Evolutionary conservation across 2,797 vertebrate genomes (phyloP), one percentile per base, ranked within the genome.

Genomic region (Leucoraja ocellata): DNA sequence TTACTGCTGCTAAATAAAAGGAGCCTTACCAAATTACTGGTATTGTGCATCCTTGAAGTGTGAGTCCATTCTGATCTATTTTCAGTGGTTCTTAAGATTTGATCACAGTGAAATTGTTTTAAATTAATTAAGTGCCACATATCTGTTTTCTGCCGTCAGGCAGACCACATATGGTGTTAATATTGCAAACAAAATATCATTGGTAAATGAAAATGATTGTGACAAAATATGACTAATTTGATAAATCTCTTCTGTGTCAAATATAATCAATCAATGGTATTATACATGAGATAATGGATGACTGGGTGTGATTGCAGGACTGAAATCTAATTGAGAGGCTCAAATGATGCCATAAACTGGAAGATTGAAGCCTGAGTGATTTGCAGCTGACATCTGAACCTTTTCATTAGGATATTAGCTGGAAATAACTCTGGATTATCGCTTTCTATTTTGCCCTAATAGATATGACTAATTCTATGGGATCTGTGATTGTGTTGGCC

Each of bases 271-370:
- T 74, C 71, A 76, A 13, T 46, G 39, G 8, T 54, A 92, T 76
- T 46, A 74, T 23, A 54, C 58, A 10, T 76, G 32, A n/a, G 36
- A 88, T 36, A 68, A 88, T 32, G 16, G 84, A 36, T 88, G 28
- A 63, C 61, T 36, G n/a, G 84, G 84, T 18, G 39, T 76, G 90
- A 74, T 76, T 92, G 23, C 90, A 91, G 39, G 36, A 73, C 36
- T 73, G 18, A 73, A 91, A 91, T 92, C 90, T 54, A 92, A 92
- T 74, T 74, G 71, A 92, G 71, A 92, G 71, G 90, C 36, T 92
- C 90, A 76, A 92, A 92, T 58, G 36, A 74, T 92, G 39, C 90
- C 4, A 92, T 76, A 58, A 76, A 76, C 18, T n/a, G 36, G 13
- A 76, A 54, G 39, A 92, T 54, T 74, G 36, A 92, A 88, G 23